Base-by-base conservation (phyloP, 2,797 vertebrate genomes). In the Sylvia borin region DNA sequence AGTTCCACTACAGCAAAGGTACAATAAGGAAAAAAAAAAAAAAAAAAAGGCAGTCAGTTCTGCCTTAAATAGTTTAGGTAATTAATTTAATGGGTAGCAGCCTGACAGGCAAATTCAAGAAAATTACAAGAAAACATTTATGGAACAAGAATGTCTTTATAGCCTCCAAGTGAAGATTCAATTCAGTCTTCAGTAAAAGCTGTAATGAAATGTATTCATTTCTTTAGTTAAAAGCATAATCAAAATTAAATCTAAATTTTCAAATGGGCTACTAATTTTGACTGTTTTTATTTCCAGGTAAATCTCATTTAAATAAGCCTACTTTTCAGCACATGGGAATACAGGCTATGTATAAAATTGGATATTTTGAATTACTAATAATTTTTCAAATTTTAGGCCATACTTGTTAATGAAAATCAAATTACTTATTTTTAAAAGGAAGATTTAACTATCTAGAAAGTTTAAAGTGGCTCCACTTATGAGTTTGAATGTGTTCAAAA, bases 51-150 rank as follows among this genome's bases (percentile, higher is more conserved):
- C 58, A 84, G 5, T 7, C 62, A 71, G 32, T 40, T 21, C 21
- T 43, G 29, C 43, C 34, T 92, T 61, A 84, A 72, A 66, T 54
- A 82, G 9, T 32, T 62, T 76, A 76, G 60, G 67, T 50, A 92
- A 93, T 57, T 11, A 90, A 88, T 93, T 84, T 89, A 78, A 89
- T 73, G 27, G 40, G 50, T 43, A 81, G 12, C 16, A 85, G 20
- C 31, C 40, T 86, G 70, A 94, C 66, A 92, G 70, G 64, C 16
- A 84, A 90, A 77, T 60, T n/a, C 21, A 88, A 88, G 70, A 75
- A 96, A 92, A 96, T 86, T 67, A 29, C 47, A 70, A 70, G 58
- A 72, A 84, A 92, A 64, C 36, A 55, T 88, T 82, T 88, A 65
- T 72, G 62, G 85, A 72, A 21, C 7, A 86, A 51, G 50, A 84